Evolutionary conservation across 30 jellyfish, hydroid and myxozoan genomes (phyloP).

Genomic region (Pseudorhiza aurosa): DNA sequence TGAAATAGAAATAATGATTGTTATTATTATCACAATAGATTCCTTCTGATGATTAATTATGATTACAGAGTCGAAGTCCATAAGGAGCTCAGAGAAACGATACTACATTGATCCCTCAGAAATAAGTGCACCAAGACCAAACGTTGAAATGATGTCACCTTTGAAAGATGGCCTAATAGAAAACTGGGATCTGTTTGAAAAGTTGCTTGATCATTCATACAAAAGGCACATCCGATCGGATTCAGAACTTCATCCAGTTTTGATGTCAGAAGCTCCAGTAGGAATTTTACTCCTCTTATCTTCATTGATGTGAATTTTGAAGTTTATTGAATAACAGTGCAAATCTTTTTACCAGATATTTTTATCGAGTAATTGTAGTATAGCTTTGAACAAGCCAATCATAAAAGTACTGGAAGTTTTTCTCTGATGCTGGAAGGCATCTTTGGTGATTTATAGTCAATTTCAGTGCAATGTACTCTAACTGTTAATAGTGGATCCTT

Average conservation of each 20-base stretch:
- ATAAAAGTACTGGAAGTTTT: not conserved
- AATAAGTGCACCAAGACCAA: conserved; percentile 64
- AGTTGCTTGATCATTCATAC: conserved; percentile 83
- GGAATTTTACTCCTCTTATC: not conserved
- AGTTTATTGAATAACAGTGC: no score
- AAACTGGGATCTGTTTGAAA: conserved; percentile 97
- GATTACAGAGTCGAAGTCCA: conserved; percentile 34
- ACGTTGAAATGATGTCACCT: conserved; percentile 89
- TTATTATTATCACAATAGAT: not conserved
- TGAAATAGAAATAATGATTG: no score
- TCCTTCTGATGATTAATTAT: not conserved
- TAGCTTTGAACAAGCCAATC: not conserved
- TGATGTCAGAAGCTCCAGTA: conserved; percentile 97
- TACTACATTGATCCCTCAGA: conserved; percentile 63
- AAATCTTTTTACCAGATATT: not conserved
- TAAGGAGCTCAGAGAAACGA: conserved; percentile 13
- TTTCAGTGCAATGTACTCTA: no score
- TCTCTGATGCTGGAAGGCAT: no score
- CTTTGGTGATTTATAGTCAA: no score
- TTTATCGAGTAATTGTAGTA: not conserved
- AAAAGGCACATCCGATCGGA: conserved; percentile 84
- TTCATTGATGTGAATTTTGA: not conserved
- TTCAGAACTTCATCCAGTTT: conserved; percentile 94
- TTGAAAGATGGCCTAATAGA: conserved; percentile 92
- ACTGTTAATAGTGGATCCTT: no score